A percentile compares a stretch with the other conserved stretches of the same genome.
These are phyloP conservation scores for Spodoptera frugiperda DNA, from an alignment of 1,140 invertebrate genomes.

Conservation along the genomic window DNA sequence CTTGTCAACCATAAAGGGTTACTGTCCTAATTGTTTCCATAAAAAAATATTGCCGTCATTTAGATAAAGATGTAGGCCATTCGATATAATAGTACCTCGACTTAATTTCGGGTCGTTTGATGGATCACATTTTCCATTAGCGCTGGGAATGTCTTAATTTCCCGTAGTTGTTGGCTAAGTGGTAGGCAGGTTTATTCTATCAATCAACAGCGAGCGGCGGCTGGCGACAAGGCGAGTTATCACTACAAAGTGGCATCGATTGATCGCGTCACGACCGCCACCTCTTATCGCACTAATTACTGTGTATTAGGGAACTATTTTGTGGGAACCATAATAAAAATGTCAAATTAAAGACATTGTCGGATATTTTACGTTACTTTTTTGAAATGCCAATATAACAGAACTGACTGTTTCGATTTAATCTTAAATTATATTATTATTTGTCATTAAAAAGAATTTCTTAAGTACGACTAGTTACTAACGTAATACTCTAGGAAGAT, in stretches of 20 bases:
- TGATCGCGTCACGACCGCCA: conserved; percentile 71
- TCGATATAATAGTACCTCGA: conserved; percentile 63
- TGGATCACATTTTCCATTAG: conserved; percentile 83
- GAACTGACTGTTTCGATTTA: conserved; percentile 30
- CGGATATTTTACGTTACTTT: background rate
- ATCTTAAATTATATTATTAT: background rate
- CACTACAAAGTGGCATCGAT: conserved; percentile 72
- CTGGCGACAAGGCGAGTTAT: conserved; percentile 66
- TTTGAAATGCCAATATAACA: conserved; percentile 6
- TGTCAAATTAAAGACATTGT: conserved; percentile 37
- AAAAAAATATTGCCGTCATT: conserved; percentile 71
- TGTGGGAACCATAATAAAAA: conserved; percentile 46
- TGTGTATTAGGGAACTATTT: conserved; percentile 49
- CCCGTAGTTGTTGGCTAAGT: conserved; percentile 71
- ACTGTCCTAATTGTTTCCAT: conserved; percentile 67
- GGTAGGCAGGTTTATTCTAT: conserved; percentile 72
- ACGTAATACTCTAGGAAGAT: conserved; percentile 6
- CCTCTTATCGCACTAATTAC: conserved; percentile 77
- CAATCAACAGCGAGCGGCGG: conserved; percentile 66
- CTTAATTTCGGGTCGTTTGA: conserved; percentile 78
- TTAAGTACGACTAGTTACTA: background rate
- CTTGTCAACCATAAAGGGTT: conserved; percentile 55
- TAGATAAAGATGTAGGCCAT: conserved; percentile 71
- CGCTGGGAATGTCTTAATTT: conserved; percentile 69
- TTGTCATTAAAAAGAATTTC: conserved; percentile 2